Evolutionary conservation across 2,113 vertebrate species (phyloP).

Genomic region (Sebastes fasciatus): DNA sequence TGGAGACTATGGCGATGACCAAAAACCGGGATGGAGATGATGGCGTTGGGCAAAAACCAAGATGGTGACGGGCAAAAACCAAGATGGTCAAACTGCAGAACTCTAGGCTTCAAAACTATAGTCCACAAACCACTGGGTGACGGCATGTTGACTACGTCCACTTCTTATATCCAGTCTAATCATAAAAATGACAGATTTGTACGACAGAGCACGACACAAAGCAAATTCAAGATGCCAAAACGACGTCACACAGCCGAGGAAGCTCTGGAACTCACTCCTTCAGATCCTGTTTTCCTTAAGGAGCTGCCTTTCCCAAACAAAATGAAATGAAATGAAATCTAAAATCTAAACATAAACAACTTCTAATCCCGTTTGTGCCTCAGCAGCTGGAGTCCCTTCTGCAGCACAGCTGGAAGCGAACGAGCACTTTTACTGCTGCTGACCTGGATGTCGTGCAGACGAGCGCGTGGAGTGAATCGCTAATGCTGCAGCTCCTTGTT

Average conservation of each 20-base stretch:
- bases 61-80: too few relatives aligned
- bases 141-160: too few relatives aligned
- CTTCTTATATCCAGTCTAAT: neutral
- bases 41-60: neutral
- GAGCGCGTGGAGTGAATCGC: neutral
- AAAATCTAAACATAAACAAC: neutral
- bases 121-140: neutral
- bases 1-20: too few relatives aligned
- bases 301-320: neutral
- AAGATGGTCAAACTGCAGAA: neutral
- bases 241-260: too few relatives aligned
- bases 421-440: too few relatives aligned
- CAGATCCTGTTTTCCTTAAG: too few relatives aligned
- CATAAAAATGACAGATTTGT: too few relatives aligned
- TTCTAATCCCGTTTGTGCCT: neutral
- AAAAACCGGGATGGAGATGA: too few relatives aligned
- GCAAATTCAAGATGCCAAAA: too few relatives aligned
- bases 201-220: too few relatives aligned
- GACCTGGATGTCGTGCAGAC: neutral
- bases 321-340: neutral
- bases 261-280: too few relatives aligned
- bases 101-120: neutral
- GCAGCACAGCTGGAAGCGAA: neutral
- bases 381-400: neutral
- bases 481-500: neutral